These are phyloP conservation scores for Aegithalos caudatus DNA, from an alignment of 2,113 vertebrate species.

Conservation along the genomic window DNA sequence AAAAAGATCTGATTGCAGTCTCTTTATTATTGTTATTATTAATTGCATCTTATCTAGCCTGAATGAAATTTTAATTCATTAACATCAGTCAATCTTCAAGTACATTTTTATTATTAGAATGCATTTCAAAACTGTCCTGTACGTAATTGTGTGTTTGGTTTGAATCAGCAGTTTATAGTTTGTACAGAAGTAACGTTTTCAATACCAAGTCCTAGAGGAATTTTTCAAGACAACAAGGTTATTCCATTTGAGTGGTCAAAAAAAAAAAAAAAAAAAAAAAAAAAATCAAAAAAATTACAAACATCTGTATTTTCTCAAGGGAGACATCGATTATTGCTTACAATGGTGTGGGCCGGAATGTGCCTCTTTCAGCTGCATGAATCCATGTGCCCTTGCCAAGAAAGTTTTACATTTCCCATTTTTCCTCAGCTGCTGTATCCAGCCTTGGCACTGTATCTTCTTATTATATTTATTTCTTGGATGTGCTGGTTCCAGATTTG, in stretches of 20 bases:
- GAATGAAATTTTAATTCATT: not conserved
- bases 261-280: conserved; percentile 30
- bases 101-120: conserved; percentile 10
- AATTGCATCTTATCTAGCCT: not conserved
- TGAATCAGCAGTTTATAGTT: conserved; percentile 48
- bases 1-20: not conserved
- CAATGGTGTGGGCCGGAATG: conserved; percentile 45
- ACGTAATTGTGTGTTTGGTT: not conserved
- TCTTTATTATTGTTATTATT: not conserved
- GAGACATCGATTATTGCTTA: conserved; percentile 41
- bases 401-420: conserved; percentile 64
- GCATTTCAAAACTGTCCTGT: not conserved
- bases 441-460: conserved; percentile 37
- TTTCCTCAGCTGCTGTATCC: conserved; percentile 59
- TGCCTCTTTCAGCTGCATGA: conserved; percentile 59
- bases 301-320: conserved; percentile 62
- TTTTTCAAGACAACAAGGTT: conserved; percentile 50
- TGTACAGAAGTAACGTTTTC: conserved; percentile 55
- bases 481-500: conserved; percentile 18
- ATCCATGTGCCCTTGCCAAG: conserved; percentile 47
- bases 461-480: conserved; percentile 55
- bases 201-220: conserved; percentile 21
- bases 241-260: conserved; percentile 3
- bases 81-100: not conserved
- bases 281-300: conserved; percentile 49